These are phyloP conservation scores for Mya arenaria DNA, from an alignment of 1,140 invertebrate species.

Conservation along the genomic window DNA sequence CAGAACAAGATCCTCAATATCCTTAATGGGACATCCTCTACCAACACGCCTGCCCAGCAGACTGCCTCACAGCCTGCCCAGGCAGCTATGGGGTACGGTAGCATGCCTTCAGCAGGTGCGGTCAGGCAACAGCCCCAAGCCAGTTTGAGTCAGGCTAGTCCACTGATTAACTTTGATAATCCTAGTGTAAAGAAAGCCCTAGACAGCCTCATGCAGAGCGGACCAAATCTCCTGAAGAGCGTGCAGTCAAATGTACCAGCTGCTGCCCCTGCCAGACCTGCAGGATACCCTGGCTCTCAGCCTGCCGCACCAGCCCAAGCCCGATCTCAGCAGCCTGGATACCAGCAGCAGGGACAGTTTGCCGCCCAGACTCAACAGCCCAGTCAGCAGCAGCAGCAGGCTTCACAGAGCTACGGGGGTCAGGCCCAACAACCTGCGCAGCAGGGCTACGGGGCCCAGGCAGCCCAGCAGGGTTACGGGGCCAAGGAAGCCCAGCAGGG, in stretches of 20 bases:
- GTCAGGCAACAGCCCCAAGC: neutral
- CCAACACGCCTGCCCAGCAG: conserved; percentile 57
- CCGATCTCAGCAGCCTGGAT: neutral
- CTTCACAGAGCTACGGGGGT: neutral
- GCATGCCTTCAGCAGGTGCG: conserved; percentile 14
- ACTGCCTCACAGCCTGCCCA: conserved; percentile 14
- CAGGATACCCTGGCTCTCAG: neutral
- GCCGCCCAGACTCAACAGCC: conserved; percentile 12
- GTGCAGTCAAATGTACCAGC: conserved; percentile 56
- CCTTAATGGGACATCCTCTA: conserved; percentile 63
- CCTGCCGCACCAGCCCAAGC: neutral
- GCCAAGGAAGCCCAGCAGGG: conserved; percentile 5
- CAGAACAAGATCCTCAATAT: conserved; percentile 93
- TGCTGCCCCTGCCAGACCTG: conserved; percentile 14
- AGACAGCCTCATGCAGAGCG: conserved; percentile 81
- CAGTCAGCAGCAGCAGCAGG: conserved; percentile 36
- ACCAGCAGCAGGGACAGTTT: conserved; percentile 1
- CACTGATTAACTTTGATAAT: conserved; percentile 81
- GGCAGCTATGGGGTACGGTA: neutral
- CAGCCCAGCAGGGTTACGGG: neutral
- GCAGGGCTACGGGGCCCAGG: conserved; percentile 5
- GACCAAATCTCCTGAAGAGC: conserved; percentile 72
- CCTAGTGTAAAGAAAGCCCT: conserved; percentile 81
- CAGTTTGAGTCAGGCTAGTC: conserved; percentile 42
- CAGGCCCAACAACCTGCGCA: neutral